A percentile compares a stretch with the other conserved stretches of the same genome.
Conservation (phyloP, 92 coral and sea anemone species). For the Nematostella vectensis region DNA sequence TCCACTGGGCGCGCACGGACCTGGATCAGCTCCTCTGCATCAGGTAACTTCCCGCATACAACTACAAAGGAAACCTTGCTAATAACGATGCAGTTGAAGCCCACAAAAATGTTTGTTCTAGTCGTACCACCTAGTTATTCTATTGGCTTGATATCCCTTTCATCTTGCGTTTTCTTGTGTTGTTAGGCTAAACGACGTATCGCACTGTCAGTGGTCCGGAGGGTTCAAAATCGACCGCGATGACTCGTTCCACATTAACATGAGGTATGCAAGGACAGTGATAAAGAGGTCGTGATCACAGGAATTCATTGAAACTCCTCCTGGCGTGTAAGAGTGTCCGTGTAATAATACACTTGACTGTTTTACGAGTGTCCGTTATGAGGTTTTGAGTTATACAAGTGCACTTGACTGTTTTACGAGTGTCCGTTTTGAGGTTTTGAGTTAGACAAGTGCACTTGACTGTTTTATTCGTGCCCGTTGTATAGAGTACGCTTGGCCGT, state of each 20-base stretch:
- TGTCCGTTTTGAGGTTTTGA: too few relatives aligned
- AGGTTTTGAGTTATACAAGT: too few relatives aligned
- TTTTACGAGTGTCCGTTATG: too few relatives aligned
- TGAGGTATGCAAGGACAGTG: slow-evolving; percentile 53
- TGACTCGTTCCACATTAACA: slow-evolving; percentile 85
- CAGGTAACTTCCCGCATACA: slow-evolving; percentile 74
- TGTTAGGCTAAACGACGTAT: slow-evolving; percentile 88
- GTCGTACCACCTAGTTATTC: too few relatives aligned
- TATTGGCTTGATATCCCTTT: too few relatives aligned
- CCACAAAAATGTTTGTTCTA: too few relatives aligned
- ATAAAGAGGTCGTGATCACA: neutral
- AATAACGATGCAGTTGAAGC: too few relatives aligned
- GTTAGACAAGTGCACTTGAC: too few relatives aligned
- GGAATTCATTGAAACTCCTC: neutral
- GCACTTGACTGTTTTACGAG: too few relatives aligned
- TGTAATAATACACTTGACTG: neutral
- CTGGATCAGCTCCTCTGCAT: slow-evolving; percentile 92
- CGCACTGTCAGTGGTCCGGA: slow-evolving; percentile 98
- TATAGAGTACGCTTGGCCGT: too few relatives aligned
- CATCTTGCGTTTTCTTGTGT: too few relatives aligned
- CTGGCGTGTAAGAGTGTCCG: neutral
- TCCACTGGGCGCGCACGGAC: slow-evolving; percentile 98
- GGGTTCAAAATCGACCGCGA: slow-evolving; percentile 90
- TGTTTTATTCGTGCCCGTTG: too few relatives aligned
- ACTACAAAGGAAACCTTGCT: neutral